A percentile compares a stretch with the other conserved stretches of the same genome.
These are phyloP conservation scores for Aptenodytes forsteri DNA, from an alignment of 2,113 vertebrate species.

Conservation along the genomic window DNA sequence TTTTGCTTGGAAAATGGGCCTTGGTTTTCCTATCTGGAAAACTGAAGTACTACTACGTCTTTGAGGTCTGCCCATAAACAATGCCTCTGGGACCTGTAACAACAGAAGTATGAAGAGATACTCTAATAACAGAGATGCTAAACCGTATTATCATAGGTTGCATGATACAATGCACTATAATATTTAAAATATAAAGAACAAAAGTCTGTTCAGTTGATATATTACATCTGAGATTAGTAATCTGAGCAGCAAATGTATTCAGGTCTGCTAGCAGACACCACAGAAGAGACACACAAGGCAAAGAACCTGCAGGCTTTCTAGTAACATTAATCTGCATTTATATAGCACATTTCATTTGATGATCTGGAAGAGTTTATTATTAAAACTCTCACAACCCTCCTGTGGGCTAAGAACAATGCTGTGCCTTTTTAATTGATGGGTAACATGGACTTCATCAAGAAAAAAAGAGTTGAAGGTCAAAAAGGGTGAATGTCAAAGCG, in stretches of 20 bases:
- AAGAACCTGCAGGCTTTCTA: background rate
- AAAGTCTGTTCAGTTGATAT: background rate
- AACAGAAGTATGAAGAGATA: background rate
- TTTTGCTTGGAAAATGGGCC: background rate
- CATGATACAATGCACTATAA: background rate
- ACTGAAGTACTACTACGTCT: background rate
- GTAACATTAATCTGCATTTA: background rate
- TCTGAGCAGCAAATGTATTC: background rate
- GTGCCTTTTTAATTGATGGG: background rate
- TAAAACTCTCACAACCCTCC: background rate
- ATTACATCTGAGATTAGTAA: background rate
- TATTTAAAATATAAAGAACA: slow-evolving; percentile 9
- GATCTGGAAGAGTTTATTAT: background rate
- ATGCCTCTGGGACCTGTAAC: background rate
- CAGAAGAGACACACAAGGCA: background rate
- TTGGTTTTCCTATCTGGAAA: background rate
- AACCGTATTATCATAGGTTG: background rate
- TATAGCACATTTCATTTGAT: background rate
- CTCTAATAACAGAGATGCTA: slow-evolving; percentile 19
- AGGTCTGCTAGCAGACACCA: background rate
- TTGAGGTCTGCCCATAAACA: background rate
- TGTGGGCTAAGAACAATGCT: background rate
- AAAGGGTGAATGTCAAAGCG: background rate
- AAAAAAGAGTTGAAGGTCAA: background rate
- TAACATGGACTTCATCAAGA: background rate